These are phyloP conservation scores for Australoheros facetus DNA, from an alignment of 2,797 vertebrate species.

Conservation along the genomic window DNA sequence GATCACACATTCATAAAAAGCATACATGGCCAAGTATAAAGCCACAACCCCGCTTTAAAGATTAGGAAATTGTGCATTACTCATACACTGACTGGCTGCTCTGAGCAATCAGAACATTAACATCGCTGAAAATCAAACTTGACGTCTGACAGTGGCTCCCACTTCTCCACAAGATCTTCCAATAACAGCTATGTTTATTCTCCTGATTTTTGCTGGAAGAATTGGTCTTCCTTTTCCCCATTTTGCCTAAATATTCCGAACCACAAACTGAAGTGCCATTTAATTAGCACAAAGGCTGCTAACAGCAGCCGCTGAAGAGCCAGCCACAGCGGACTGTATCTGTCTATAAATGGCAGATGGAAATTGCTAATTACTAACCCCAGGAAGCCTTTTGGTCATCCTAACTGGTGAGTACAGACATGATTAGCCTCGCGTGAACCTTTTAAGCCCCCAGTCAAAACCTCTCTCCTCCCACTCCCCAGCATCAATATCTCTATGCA, in stretches of 20 bases:
- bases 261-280: constrained; percentile 3
- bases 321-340: constrained; percentile 1
- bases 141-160: constrained; percentile 13
- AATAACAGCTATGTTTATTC: neutral
- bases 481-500: constrained; percentile 66
- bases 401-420: constrained; percentile 39
- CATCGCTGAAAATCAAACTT: constrained; percentile 21
- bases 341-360: constrained; percentile 53
- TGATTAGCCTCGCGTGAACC: constrained; percentile 65
- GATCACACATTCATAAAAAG: neutral
- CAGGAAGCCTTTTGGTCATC: constrained; percentile 42
- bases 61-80: neutral
- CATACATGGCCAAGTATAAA: no score
- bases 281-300: constrained; percentile 7
- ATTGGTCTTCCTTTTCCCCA: neutral
- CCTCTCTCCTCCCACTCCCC: constrained; percentile 27
- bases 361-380: constrained; percentile 57
- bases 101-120: constrained; percentile 8
- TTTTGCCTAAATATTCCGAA: neutral
- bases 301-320: neutral
- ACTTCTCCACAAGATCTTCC: constrained; percentile 15
- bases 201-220: neutral
- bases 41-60: no score
- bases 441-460: constrained; percentile 30
- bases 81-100: constrained; percentile 1